A percentile compares a stretch with the other conserved stretches of the same genome.
These are phyloP conservation scores for Cheirogaleus medius DNA, from an alignment of 2,113 vertebrate genomes.

Conservation along the genomic window DNA sequence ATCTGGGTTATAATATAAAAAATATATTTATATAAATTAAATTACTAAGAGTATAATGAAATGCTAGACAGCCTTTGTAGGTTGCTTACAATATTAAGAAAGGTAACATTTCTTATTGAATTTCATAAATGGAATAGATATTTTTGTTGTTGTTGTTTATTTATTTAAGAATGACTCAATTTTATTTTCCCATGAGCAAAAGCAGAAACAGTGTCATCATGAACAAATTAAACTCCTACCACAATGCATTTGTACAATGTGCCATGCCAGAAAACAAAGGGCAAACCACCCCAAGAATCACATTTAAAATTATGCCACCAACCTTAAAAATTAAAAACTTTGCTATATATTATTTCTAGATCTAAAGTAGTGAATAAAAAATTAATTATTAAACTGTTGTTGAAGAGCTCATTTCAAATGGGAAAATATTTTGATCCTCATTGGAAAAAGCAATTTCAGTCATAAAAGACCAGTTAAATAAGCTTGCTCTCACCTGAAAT, in stretches of 20 bases:
- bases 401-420: not conserved
- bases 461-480: not conserved
- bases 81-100: not conserved
- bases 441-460: not conserved
- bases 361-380: not conserved
- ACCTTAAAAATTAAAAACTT: not conserved
- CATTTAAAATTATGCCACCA: not conserved
- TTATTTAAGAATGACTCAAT: constrained; percentile 83
- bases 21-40: not conserved
- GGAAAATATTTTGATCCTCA: not conserved
- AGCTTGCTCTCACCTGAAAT: not conserved
- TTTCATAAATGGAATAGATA: not conserved
- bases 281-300: constrained; percentile 13
- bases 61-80: not conserved
- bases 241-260: constrained; percentile 68
- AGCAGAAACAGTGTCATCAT: constrained; percentile 73
- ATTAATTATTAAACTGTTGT: not conserved
- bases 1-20: not conserved
- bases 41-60: not conserved
- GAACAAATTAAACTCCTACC: constrained; percentile 73
- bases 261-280: constrained; percentile 74
- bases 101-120: not conserved
- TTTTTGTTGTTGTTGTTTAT: too few species aligned
- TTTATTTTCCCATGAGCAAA: constrained; percentile 80
- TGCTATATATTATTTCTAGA: not conserved